These are phyloP conservation scores for Calonectris borealis DNA, from an alignment of 2,113 vertebrate species.

Conservation along the genomic window DNA sequence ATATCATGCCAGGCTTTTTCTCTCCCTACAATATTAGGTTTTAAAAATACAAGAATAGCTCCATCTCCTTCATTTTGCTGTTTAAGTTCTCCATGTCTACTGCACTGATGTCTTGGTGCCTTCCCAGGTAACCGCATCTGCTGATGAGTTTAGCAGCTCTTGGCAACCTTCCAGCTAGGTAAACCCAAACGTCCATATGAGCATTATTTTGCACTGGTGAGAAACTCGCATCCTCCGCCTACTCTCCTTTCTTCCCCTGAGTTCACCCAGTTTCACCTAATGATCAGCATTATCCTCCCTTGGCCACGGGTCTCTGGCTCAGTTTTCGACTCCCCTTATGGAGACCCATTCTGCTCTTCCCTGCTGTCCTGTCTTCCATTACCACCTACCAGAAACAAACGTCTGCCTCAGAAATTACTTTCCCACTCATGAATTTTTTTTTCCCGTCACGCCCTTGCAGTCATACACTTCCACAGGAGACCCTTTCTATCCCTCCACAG, in stretches of 20 bases:
- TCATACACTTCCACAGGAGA: background rate
- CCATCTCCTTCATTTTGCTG: background rate
- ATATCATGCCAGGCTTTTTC: background rate
- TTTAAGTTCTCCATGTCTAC: background rate
- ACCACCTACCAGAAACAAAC: background rate
- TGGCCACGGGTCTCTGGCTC: background rate
- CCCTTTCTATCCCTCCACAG: background rate
- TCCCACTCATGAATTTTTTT: background rate
- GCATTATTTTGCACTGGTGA: background rate
- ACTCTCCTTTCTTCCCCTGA: background rate
- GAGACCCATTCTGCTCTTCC: background rate
- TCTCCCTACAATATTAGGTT: background rate
- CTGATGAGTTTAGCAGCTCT: background rate
- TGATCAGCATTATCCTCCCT: background rate
- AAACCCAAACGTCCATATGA: background rate
- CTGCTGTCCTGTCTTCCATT: background rate
- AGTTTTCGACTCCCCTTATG: background rate
- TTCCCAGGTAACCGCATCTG: background rate
- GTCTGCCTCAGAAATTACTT: background rate
- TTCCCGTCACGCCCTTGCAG: background rate
- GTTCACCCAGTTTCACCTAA: background rate
- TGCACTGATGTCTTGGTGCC: rapidly evolving
- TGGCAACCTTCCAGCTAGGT: background rate
- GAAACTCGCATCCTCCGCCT: background rate
- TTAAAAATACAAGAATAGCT: background rate